Base-by-base conservation (phyloP, 2,888 invertebrate species). In the Argyresthia goedartella region DNA sequence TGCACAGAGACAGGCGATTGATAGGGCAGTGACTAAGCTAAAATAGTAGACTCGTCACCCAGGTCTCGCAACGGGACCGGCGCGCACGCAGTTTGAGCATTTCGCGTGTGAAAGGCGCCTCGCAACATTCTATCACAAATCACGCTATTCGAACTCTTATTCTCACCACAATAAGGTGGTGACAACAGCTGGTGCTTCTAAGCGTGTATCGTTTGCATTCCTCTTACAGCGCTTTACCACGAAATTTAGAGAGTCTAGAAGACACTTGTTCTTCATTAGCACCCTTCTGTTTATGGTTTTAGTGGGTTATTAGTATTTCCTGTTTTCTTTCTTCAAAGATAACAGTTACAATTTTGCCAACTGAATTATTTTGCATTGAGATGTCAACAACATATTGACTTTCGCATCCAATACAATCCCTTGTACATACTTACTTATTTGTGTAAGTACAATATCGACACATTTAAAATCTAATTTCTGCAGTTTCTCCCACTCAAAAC, bases 191-290 rank as follows among this genome's bases (percentile, higher is more conserved):
- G n/a, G n/a, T n/a, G 25, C 25, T 25, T 25, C 2, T 46, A 59
- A 56, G 59, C 55, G 55, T 54, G 53, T 53, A 61, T 73, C 60
- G 70, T 76, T 81, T 69, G 73, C 75, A 81, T 81, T 79, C 80
- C 76, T 77, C 79, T 80, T 75, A 69, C 71, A 61, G 60, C 55
- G 58, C 56, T 46, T 59, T 56, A 56, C 59, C 59, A 58, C 69
- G 67, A 72, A 69, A 72, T 52, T 74, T 76, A 77, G 76, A 79
- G 76, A 77, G 77, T 60, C 55, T 61, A 58, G 25, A 63, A 72
- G 74, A 67, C 72, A 73, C 76, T 76, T 73, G 77, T 73, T 73
- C 73, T 65, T 73, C 69, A 75, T 77, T 77, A 76, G 71, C 72
- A 67, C 65, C 25, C 25, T 25, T 25, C 25, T 25, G 25, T 25